Evolutionary conservation across 2,113 vertebrate species (phyloP), one percentile per base, ranked within the genome.

Genomic region (Osmerus eperlanus): DNA sequence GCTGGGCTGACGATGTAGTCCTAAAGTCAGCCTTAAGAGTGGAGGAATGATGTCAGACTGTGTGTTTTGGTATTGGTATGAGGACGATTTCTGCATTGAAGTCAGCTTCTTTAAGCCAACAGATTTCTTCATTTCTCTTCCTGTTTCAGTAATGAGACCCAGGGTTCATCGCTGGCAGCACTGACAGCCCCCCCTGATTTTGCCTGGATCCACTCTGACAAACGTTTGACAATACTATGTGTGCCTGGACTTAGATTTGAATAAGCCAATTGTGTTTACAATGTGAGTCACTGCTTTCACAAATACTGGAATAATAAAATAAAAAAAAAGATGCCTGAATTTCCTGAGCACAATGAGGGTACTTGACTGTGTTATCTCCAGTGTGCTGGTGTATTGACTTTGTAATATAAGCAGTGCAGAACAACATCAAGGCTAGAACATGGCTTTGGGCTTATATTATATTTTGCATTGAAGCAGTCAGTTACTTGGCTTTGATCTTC

Each of bases 251-350:
- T 80, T 79, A 72, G 67, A 91, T 92, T 90, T 88, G 83, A 91
- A 90, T 91, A 92, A 91, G 90, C 89, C 78, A 81, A 85, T 84
- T 83, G 85, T 90, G 87, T 92, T 92, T 91, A 91, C 88, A 91
- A 79, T 85, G 77, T 79, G 80, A 91, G 78, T 84, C 77, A 66
- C 70, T 84, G 68, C 68, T 82, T 82, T 76, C 78, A 82, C 81
- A 84, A 88, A 89, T 82, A 84, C 69, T 58, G 65, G 72, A 84
- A 81, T 70, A 47, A 28, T 52, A 25, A 70, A 75, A 80, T 72
- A 19, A 52, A 25, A 68, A 78, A 80, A 73, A 82, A 70, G 85
- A 79, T 51, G 75, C 73, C 77, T 78, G 82, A 85, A 84, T 91
- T 89, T 76, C 62, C 72, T 62, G 66, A 83, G 87, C 86, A 90